phyloP scores from a whole-genome alignment of 2,888 invertebrate species.

The Leptopilina syphax region DNA sequence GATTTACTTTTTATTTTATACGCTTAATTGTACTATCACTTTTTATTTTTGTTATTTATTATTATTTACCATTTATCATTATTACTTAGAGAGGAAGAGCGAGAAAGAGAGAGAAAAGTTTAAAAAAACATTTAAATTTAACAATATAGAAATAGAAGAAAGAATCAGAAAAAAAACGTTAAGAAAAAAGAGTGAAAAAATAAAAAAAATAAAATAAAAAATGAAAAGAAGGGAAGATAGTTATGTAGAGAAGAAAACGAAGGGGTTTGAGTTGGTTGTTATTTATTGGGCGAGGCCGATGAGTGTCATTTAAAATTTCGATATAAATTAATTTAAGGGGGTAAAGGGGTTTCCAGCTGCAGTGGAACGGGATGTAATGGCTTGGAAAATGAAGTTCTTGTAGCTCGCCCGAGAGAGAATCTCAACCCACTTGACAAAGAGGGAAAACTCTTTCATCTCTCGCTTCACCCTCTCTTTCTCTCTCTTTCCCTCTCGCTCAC shows the following conservation, averaged over 20 bases:
- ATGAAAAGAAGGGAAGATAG: too few species aligned
- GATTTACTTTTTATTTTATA: too few species aligned
- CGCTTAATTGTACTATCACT: too few species aligned
- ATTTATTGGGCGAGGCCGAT: conserved; percentile 71
- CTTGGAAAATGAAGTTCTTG: conserved; percentile 75
- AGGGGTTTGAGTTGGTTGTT: conserved; percentile 54
- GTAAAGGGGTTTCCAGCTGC: conserved; percentile 67
- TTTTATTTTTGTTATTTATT: too few species aligned
- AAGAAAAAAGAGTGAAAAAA: too few species aligned
- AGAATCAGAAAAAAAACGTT: too few species aligned
- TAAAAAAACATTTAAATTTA: too few species aligned
- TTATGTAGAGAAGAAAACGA: conserved; percentile 5
- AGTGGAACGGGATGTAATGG: conserved; percentile 73
- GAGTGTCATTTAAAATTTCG: conserved; percentile 75
- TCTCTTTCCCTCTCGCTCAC: neutral
- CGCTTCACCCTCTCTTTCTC: conserved; percentile 9
- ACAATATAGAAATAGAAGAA: too few species aligned
- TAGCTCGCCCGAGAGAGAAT: conserved; percentile 66
- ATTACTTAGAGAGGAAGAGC: too few species aligned
- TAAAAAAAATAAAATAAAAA: too few species aligned
- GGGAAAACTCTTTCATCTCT: conserved; percentile 30
- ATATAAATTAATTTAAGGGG: conserved; percentile 74
- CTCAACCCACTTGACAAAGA: conserved; percentile 38
- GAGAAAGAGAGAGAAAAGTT: too few species aligned
- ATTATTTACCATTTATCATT: too few species aligned